phyloP scores from a whole-genome alignment of 2,797 vertebrate species.

The Corythornis leucogaster region DNA sequence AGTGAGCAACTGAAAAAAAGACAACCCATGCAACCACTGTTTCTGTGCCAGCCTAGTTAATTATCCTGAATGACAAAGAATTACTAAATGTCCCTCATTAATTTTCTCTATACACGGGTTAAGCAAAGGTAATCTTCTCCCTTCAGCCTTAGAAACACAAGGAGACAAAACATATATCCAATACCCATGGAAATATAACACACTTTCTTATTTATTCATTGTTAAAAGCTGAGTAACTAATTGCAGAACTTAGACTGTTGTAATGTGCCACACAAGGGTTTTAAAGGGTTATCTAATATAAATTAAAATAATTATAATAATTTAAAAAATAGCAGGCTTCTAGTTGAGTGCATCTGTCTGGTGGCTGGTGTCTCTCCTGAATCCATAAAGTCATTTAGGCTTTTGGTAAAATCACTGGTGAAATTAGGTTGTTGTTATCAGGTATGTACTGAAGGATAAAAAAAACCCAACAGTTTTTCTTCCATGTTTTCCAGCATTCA shows the following conservation, averaged over 20 bases:
- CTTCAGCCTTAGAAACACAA: background rate
- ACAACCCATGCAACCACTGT: background rate
- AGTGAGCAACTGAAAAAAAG: background rate
- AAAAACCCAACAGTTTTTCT: background rate
- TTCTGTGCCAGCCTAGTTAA: background rate
- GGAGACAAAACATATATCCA: background rate
- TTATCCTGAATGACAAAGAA: background rate
- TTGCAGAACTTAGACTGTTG: background rate
- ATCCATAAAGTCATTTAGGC: background rate
- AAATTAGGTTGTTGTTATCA: background rate
- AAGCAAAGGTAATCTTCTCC: background rate
- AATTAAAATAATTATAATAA: background rate
- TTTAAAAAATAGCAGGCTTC: background rate
- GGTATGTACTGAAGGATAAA: background rate
- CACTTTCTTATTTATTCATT: background rate
- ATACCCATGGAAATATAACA: background rate
- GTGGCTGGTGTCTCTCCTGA: background rate
- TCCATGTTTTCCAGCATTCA: background rate
- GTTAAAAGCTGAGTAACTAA: background rate
- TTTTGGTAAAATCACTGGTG: background rate
- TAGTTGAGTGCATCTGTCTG: background rate
- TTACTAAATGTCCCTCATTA: background rate
- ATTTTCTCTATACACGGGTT: background rate
- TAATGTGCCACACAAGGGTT: background rate
- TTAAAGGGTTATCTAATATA: background rate